Percentiles rank a stretch among this genome's conserved stretches.
These are phyloP conservation scores for Plodia interpunctella DNA, from an alignment of 1,140 invertebrate species.

Conservation along the genomic window DNA sequence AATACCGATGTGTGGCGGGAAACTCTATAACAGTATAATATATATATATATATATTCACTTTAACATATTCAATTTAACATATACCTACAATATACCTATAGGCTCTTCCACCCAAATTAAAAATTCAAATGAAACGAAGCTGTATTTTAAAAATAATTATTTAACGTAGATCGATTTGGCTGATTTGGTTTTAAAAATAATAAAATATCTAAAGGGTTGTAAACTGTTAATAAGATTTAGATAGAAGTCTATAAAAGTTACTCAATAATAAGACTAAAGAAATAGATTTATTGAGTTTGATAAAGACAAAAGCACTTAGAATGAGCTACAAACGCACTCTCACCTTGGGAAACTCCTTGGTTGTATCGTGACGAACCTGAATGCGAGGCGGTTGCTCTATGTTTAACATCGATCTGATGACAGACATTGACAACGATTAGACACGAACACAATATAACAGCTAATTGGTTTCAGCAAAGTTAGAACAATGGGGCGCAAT, in stretches of 20 bases:
- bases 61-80: too few relatives aligned
- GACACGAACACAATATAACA: constrained; percentile 10
- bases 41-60: too few relatives aligned
- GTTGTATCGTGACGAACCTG: constrained; percentile 42
- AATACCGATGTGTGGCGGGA: constrained; percentile 83
- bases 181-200: too few relatives aligned
- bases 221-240: too few relatives aligned
- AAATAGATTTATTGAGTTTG: not conserved
- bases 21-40: constrained; percentile 38
- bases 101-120: too few relatives aligned
- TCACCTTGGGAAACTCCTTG: constrained; percentile 58
- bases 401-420: constrained; percentile 55
- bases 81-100: too few relatives aligned
- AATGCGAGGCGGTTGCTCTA: constrained; percentile 51
- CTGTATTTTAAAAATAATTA: too few relatives aligned
- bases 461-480: constrained; percentile 3
- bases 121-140: too few relatives aligned
- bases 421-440: constrained; percentile 14
- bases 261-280: too few relatives aligned
- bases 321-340: not conserved
- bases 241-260: not conserved
- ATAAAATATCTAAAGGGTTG: too few relatives aligned
- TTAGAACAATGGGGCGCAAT: constrained; percentile 1
- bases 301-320: not conserved
- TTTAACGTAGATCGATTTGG: too few relatives aligned